Percentiles rank a stretch among this genome's conserved stretches.
phyloP scores from a whole-genome alignment of 2,113 vertebrate species.

The Ophiodon elongatus region DNA sequence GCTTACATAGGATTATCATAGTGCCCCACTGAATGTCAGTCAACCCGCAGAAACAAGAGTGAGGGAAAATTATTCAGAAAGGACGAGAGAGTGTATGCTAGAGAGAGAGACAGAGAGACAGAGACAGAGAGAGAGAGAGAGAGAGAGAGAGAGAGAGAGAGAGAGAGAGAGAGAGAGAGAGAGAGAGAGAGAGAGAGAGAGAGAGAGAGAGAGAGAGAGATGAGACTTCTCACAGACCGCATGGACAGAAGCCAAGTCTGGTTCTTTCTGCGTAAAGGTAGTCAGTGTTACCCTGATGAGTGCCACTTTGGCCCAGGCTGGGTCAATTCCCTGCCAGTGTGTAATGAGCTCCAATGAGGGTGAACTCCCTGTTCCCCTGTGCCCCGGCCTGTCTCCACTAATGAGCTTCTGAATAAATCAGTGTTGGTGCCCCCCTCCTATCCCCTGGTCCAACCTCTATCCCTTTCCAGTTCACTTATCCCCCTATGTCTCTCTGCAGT shows the following conservation, averaged over 20 bases:
- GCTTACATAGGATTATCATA: slow-evolving; percentile 61
- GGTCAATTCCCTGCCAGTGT: slow-evolving; percentile 75
- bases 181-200: too few species aligned
- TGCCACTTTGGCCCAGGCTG: slow-evolving; percentile 72
- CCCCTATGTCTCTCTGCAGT: slow-evolving; percentile 45
- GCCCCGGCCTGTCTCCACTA: slow-evolving; percentile 78
- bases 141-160: slow-evolving; percentile 3
- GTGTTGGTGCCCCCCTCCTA: slow-evolving; percentile 53
- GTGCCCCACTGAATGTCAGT: slow-evolving; percentile 47
- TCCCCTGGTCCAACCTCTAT: slow-evolving; percentile 50
- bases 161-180: slow-evolving; percentile 15
- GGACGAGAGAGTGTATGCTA: slow-evolving; percentile 5
- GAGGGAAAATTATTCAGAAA: slow-evolving; percentile 31
- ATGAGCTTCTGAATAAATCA: slow-evolving; percentile 84
- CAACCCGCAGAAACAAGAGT: slow-evolving; percentile 35
- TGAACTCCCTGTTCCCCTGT: slow-evolving; percentile 74
- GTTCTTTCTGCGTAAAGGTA: slow-evolving; percentile 68
- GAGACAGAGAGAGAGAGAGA: neutral
- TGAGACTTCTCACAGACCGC: slow-evolving; percentile 25
- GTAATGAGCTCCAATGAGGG: slow-evolving; percentile 82
- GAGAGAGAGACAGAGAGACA: neutral
- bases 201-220: slow-evolving; percentile 2
- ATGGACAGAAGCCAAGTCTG: slow-evolving; percentile 51
- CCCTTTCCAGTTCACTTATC: slow-evolving; percentile 44
- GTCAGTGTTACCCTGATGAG: slow-evolving; percentile 77